Percentiles rank a stretch among this genome's conserved stretches.
phyloP scores from a whole-genome alignment of 1,140 invertebrate genomes.

The Heterodera schachtii region DNA sequence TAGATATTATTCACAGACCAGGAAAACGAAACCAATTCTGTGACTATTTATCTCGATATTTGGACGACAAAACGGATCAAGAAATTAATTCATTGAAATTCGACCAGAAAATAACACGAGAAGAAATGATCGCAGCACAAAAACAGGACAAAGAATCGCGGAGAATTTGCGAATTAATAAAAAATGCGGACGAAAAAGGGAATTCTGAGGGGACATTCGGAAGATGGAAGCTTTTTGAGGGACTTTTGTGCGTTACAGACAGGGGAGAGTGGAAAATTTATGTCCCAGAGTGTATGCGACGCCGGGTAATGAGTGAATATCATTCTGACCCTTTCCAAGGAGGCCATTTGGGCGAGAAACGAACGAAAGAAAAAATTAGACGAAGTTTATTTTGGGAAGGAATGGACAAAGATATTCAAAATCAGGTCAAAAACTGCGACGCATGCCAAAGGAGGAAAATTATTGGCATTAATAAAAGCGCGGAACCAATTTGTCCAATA shows the following conservation, averaged over 20 bases:
- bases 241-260: not conserved
- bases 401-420: constrained; percentile 3
- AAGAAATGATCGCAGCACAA: constrained; percentile 15
- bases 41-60: constrained; percentile 32
- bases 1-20: constrained; percentile 21
- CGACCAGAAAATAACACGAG: not conserved
- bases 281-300: constrained; percentile 10
- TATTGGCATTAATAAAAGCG: not conserved
- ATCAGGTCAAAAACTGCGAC: constrained; percentile 7
- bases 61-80: not conserved
- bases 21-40: constrained; percentile 21
- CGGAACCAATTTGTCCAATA: not conserved
- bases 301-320: constrained; percentile 15
- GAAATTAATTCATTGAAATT: not conserved
- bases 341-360: constrained; percentile 17
- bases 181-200: not conserved
- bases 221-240: not conserved
- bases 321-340: constrained; percentile 21
- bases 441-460: constrained; percentile 23
- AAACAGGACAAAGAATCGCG: constrained; percentile 6
- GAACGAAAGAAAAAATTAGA: constrained; percentile 25
- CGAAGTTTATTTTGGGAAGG: constrained; percentile 6
- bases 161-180: not conserved
- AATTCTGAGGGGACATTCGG: not conserved
- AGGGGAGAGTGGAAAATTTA: constrained; percentile 17